Evolutionary conservation across 1,140 invertebrate species (phyloP).

Genomic region (Megalonaias nervosa): DNA sequence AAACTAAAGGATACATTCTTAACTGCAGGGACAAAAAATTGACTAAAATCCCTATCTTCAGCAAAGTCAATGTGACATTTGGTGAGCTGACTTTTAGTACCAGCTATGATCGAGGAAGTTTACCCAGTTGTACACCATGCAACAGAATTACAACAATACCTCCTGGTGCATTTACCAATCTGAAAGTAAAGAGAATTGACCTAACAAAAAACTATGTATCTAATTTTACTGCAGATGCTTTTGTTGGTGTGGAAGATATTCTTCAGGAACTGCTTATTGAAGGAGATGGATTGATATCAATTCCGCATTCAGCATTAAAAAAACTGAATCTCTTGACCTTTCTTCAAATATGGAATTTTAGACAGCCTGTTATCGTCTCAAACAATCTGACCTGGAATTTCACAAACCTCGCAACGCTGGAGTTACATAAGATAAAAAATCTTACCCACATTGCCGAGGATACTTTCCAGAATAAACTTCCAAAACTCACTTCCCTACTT

Average conservation of each 20-base stretch:
- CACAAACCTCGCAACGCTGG: conserved; percentile 37
- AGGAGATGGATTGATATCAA: conserved; percentile 24
- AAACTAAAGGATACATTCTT: too few relatives aligned
- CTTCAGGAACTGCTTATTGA: conserved; percentile 42
- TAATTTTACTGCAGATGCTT: conserved; percentile 28
- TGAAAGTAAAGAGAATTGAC: conserved; percentile 52
- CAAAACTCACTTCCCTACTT: conserved; percentile 36
- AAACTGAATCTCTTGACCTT: conserved; percentile 36
- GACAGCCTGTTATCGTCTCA: conserved; percentile 1
- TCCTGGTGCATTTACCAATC: conserved; percentile 47
- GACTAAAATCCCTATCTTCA: too few relatives aligned
- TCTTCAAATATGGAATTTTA: conserved; percentile 47
- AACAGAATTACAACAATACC: conserved; percentile 48
- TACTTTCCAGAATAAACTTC: conserved; percentile 29
- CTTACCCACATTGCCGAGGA: conserved; percentile 9
- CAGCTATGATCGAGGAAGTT: too few relatives aligned
- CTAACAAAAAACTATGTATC: conserved; percentile 39
- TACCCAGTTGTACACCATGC: neutral
- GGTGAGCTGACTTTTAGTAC: too few relatives aligned
- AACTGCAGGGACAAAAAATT: too few relatives aligned
- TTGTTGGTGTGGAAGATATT: conserved; percentile 41
- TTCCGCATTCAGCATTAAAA: conserved; percentile 21
- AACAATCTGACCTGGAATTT: conserved; percentile 29
- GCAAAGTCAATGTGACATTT: too few relatives aligned
- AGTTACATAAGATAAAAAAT: conserved; percentile 27